Base-by-base conservation (phyloP, 2,113 vertebrate species). In the Chaetura pelagica region DNA sequence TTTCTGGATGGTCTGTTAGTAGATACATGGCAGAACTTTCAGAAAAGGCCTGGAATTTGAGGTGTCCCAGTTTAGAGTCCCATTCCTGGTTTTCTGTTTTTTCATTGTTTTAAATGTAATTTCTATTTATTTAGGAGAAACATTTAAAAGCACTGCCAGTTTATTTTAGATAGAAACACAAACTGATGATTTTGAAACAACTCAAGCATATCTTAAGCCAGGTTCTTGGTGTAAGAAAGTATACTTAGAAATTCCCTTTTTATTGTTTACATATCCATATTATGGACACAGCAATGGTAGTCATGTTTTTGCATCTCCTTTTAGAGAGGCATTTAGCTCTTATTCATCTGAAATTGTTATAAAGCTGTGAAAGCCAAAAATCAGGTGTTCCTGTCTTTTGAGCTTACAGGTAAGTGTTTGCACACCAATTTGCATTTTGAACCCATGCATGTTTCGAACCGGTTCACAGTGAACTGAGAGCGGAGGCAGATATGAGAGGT, bases 401-500 rank as follows among this genome's bases (percentile, higher is more conserved):
- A 91, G 74, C 54, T 40, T 82, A 40, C 87, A 85, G 87, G 38
- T 29, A 84, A 90, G 27, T 4, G 5, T 84, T 89, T 67, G 52
- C 58, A 35, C 38, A 75, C 30, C 15, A n/a, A 79, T 93, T 88
- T 93, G 35, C 58, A 76, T 94, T 90, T 87, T 89, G 86, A 92
- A 90, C 72, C 52, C 76, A 10, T 80, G 24, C 17, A 6, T 84
- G 18, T 90, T 87, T 89, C 86, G 90, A 84, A 61, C 55, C 84
- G 69, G 52, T 84, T 95, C 34, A 34, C 86, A 84, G 76, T 1
- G 0, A 23, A 24, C 48, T 59, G 63, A 34, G 21, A 86, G 83
- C 54, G 92, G 83, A 87, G 88, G 86, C 86, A 94, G 94, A 92
- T 80, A 74, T 32, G 77, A 78, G 57, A 87, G 61, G 79, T 88